Conservation (phyloP, 2,797 vertebrate species). For the Coregonus suidteri region DNA sequence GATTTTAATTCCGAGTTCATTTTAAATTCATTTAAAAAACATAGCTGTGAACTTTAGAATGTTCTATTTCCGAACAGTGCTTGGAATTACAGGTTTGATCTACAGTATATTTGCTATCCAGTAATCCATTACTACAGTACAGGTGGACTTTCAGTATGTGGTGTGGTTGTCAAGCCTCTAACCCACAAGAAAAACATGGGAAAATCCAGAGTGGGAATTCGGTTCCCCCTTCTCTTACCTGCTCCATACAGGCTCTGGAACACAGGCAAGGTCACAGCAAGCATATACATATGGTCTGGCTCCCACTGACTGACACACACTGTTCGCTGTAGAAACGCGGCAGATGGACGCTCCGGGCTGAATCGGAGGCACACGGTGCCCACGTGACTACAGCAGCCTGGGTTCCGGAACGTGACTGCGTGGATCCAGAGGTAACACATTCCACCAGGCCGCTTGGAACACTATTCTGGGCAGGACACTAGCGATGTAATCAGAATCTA, state of each 20-base stretch:
- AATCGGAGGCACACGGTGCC: slow-evolving; percentile 32
- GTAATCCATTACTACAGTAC: too few relatives aligned
- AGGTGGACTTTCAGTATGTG: too few relatives aligned
- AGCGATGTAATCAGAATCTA: too few relatives aligned
- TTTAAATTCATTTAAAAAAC: not conserved
- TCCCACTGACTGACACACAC: not conserved
- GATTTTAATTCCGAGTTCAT: not conserved
- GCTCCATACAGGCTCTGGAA: not conserved
- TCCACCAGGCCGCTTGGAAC: not conserved
- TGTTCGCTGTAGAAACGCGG: slow-evolving; percentile 16
- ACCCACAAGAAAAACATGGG: too few relatives aligned
- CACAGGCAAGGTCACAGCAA: slow-evolving; percentile 4
- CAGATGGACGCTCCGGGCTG: slow-evolving; percentile 14
- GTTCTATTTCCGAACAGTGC: too few relatives aligned
- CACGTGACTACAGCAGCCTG: slow-evolving; percentile 50
- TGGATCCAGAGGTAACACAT: slow-evolving; percentile 44
- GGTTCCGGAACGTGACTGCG: slow-evolving; percentile 61
- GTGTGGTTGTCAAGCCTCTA: too few relatives aligned
- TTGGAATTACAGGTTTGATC: too few relatives aligned
- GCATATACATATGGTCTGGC: not conserved
- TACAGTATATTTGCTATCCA: too few relatives aligned
- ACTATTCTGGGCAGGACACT: too few relatives aligned
- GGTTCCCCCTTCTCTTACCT: not conserved
- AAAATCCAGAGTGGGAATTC: not conserved
- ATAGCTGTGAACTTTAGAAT: too few relatives aligned